Conservation (phyloP, 2,113 vertebrate species). For the Myotis brandtii region DNA sequence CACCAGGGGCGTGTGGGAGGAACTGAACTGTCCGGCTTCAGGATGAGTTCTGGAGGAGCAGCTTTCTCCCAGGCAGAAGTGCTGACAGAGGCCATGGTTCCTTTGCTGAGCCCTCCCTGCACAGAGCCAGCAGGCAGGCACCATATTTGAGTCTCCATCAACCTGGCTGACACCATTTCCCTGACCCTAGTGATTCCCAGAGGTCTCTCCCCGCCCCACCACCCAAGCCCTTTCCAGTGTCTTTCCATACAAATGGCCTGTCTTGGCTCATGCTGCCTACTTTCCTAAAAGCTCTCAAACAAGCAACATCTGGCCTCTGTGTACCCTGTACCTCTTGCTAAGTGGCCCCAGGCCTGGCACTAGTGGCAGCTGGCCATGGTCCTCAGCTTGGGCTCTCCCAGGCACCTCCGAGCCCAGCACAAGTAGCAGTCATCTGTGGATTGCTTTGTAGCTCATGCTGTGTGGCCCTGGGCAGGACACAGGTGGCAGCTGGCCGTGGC, state of each 20-base stretch:
- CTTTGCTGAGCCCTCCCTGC: not conserved
- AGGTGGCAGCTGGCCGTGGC: not conserved
- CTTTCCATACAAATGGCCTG: not conserved
- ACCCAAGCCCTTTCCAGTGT: not conserved
- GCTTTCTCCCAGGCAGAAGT: not conserved
- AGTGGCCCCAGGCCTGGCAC: not conserved
- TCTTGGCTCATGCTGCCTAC: not conserved
- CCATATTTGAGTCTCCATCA: not conserved
- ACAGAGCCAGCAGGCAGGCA: not conserved
- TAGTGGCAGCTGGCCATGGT: not conserved
- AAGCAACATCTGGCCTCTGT: not conserved
- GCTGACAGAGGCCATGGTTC: not conserved
- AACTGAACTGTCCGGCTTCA: not conserved
- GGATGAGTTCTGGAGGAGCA: not conserved
- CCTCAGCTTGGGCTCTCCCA: not conserved
- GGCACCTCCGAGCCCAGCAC: not conserved
- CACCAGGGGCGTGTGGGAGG: too few relatives aligned
- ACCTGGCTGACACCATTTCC: not conserved
- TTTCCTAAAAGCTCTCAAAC: not conserved
- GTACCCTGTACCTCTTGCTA: not conserved
- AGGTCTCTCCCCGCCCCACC: too few relatives aligned
- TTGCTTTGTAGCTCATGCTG: not conserved
- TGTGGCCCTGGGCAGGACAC: not conserved
- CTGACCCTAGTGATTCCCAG: too few relatives aligned
- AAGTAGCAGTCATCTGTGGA: not conserved